Percentiles rank a stretch among this genome's conserved stretches.
phyloP scores from a whole-genome alignment of 2,113 vertebrate species.

The Serilophus lunatus region DNA sequence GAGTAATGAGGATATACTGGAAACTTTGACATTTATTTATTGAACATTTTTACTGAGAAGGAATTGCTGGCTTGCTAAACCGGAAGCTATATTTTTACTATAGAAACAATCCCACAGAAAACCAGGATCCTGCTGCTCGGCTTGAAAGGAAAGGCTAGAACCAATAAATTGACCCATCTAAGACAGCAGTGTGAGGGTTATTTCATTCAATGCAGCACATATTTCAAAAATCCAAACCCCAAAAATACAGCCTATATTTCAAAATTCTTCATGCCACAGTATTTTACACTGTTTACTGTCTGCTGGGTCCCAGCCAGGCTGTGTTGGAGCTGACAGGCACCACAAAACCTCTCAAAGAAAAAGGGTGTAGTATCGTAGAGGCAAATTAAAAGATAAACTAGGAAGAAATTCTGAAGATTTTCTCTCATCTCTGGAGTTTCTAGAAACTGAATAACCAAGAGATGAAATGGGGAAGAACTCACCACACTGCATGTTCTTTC shows the following conservation, averaged over 20 bases:
- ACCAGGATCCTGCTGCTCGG: slow-evolving; percentile 16
- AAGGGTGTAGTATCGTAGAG: background rate
- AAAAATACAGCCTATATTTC: background rate
- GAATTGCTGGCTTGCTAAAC: slow-evolving; percentile 38
- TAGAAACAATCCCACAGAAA: slow-evolving; percentile 10
- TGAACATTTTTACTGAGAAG: slow-evolving; percentile 52
- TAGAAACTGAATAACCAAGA: slow-evolving; percentile 2
- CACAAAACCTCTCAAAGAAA: background rate
- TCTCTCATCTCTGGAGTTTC: background rate
- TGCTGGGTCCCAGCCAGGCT: background rate
- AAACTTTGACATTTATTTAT: slow-evolving; percentile 68
- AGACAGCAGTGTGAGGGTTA: background rate
- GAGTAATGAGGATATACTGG: slow-evolving; percentile 47
- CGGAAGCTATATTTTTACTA: slow-evolving; percentile 40
- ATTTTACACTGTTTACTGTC: background rate
- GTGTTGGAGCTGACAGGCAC: background rate
- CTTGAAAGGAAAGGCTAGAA: slow-evolving; percentile 16
- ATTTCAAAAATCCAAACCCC: background rate
- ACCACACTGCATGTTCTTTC: background rate
- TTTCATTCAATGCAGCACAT: background rate
- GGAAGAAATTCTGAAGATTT: background rate
- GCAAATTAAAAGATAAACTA: background rate
- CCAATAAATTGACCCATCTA: background rate
- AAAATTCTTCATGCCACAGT: background rate
- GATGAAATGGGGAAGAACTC: background rate